Percentiles rank a stretch among this genome's conserved stretches.
phyloP scores from a whole-genome alignment of 2,797 vertebrate species.

The Iguana delicatissima region DNA sequence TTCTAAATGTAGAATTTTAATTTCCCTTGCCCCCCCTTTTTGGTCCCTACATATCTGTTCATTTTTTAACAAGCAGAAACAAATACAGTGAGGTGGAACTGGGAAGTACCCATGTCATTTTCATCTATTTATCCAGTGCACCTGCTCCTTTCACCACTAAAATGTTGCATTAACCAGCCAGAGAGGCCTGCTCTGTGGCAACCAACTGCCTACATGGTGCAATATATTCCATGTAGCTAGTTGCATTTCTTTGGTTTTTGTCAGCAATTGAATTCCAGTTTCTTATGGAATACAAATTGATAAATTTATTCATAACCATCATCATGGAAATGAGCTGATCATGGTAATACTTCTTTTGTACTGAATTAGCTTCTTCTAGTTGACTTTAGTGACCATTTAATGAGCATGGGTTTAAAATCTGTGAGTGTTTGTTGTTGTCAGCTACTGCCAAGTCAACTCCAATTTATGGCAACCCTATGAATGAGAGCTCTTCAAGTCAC shows the following conservation, averaged over 20 bases:
- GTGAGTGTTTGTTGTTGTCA: neutral
- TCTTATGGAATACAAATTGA: neutral
- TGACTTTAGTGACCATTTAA: neutral
- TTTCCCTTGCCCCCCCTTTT: no score
- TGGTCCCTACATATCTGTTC: no score
- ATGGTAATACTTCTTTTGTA: neutral
- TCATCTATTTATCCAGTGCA: neutral
- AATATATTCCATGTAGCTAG: neutral
- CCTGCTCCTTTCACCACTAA: neutral
- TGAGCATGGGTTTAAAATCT: neutral
- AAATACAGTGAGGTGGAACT: neutral
- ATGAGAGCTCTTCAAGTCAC: neutral
- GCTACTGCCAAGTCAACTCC: no score
- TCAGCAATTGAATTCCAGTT: neutral
- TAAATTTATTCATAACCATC: neutral
- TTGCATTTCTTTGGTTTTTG: neutral
- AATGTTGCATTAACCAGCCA: neutral
- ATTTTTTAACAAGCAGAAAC: neutral
- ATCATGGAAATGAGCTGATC: slow-evolving; percentile 1
- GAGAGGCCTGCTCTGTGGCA: neutral
- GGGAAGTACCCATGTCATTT: neutral
- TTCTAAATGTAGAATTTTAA: neutral
- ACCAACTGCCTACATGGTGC: neutral
- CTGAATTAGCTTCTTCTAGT: slow-evolving; percentile 3
- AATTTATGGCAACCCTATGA: no score